Evolutionary conservation across 2,888 invertebrate genomes (phyloP).

Genomic region (Notocelia uddmanniana): DNA sequence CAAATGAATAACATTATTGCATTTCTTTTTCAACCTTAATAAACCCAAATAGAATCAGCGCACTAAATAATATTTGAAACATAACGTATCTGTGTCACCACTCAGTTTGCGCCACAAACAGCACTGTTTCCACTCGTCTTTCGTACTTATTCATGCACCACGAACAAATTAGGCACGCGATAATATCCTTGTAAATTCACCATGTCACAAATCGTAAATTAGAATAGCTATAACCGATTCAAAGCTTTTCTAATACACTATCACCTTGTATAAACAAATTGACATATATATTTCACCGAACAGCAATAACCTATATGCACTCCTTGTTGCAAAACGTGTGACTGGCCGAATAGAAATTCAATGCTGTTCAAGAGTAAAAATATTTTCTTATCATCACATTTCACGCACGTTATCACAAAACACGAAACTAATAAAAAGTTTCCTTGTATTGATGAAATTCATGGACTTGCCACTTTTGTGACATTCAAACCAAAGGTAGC

Average conservation of each 20-base stretch:
- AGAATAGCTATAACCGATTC: conserved; percentile 19
- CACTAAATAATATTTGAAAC: conserved; percentile 37
- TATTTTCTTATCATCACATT: conserved; percentile 41
- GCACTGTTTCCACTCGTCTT: conserved; percentile 59
- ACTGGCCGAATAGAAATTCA: conserved; percentile 22
- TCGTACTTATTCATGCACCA: conserved; percentile 64
- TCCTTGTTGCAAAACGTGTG: conserved; percentile 15
- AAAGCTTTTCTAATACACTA: conserved; percentile 22
- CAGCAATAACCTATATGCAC: neutral
- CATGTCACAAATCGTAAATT: conserved; percentile 58
- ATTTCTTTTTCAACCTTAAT: conserved; percentile 63
- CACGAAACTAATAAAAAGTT: conserved; percentile 22
- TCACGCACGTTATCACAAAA: conserved; percentile 35
- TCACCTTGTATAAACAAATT: conserved; percentile 26
- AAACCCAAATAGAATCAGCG: conserved; percentile 49
- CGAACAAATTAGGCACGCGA: conserved; percentile 74
- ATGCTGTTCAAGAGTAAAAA: conserved; percentile 20
- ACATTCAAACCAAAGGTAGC: neutral
- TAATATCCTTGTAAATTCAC: conserved; percentile 70
- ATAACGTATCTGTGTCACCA: conserved; percentile 49
- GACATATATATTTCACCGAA: neutral
- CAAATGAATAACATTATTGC: conserved; percentile 23
- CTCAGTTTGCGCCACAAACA: conserved; percentile 56
- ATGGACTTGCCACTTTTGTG: neutral
- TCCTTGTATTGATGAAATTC: conserved; percentile 1